Base-by-base conservation (phyloP, 1,140 invertebrate species). In the Anthonomus grandis region DNA sequence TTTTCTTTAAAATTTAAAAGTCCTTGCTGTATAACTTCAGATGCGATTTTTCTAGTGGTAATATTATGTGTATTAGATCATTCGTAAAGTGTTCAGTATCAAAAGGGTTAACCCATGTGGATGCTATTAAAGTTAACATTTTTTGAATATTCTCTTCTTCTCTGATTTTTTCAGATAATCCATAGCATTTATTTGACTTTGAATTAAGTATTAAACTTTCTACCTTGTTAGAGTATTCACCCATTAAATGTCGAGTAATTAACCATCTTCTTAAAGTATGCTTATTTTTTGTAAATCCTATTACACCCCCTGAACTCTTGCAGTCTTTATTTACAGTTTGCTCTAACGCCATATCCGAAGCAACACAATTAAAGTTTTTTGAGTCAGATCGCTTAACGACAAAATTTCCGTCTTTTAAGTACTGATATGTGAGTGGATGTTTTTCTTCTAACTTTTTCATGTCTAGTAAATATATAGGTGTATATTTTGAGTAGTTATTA, bases 391-490 rank as follows among this genome's bases (percentile, higher is more conserved):
- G 27, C 27, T 31, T 31, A 31, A 31, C 27, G 27, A 31, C 27
- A 31, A 31, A 31, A 31, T 31, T 31, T 31, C 6, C 37, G 13
- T 44, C 8, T 52, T 4, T 19, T 12, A 52, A 37, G 38, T 38
- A 31, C 27, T 8, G 6, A n/a, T 31, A 31, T 31, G 6, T 31
- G n/a, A 31, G 27, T 31, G 27, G 27, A 31, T 31, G 27, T 31
- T 6, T 31, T 31, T 31, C 27, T 31, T 31, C n/a, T 31, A 31
- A 31, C 27, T 31, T 31, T 31, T 31, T 31, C 27, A 31, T 31
- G 27, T 31, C 27, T 15, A 9, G 9, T 50, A 50, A 50, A 50
- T 50, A 50, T 19, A 50, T 24, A 10, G 47, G 31, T 13, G 38
- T 3, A 6, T 13, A 50, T 50, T 50, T 50, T 41, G 47, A 41